Evolutionary conservation across 2,113 vertebrate species (phyloP), one percentile per base, ranked within the genome.

Genomic region (Corvus hawaiiensis): DNA sequence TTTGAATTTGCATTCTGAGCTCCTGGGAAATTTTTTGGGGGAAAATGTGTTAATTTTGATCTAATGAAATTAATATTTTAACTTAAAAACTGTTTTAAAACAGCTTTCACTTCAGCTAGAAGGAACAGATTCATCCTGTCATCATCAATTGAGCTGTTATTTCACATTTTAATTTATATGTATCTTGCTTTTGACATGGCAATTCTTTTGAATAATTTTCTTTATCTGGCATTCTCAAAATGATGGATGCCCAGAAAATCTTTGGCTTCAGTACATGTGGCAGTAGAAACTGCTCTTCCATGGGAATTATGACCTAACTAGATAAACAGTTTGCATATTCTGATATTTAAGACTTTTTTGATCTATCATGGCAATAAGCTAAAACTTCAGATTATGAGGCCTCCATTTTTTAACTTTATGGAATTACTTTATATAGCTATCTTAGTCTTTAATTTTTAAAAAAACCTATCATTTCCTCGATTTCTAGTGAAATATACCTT

Each of bases 81-180:
- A 84, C 22, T 63, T 43, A 3, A 69, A 76, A 56, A 13, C 32
- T 56, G 49, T 77, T 92, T 92, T 74, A 79, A 80, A 58, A 62
- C 69, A 86, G 13, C 4, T 69, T 78, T 90, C 24, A 58, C 6
- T 64, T 87, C 59, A 73, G 46, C 39, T 49, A 43, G 68, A 72
- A 69, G 37, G 37, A 95, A 71, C 26, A 49, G 54, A 61, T 89
- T 93, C 35, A 75, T 75, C 39, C 56, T 58, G 19, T 84, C 64
- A 46, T 71, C 66, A 51, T 89, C 23, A 75, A 44, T 89, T 95
- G 61, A 78, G 69, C 61, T 94, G 64, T 82, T 91, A 78, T 39
- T 84, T 94, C 44, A 43, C 33, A 51, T 81, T 84, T 93, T 78
- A 67, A 87, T 94, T 81, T 84, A 64, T 52, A 15, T 44, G 18